A percentile compares a stretch with the other conserved stretches of the same genome.
Evolutionary conservation across 2,797 vertebrate species (phyloP).

Genomic region (Tiaroga cobitis): DNA sequence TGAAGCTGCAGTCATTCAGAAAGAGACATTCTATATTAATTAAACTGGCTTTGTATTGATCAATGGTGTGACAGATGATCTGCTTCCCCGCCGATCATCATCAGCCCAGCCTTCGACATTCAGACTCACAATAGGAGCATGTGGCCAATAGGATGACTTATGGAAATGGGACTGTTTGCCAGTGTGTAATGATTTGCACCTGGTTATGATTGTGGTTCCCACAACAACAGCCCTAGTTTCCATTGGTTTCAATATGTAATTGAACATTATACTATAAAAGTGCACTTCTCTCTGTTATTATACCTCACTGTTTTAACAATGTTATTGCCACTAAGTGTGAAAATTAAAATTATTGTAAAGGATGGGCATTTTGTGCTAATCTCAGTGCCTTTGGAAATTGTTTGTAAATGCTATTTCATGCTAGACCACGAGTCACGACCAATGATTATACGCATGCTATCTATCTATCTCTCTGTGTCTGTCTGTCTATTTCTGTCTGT

Average conservation of each 20-base stretch:
- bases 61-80: neutral
- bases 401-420: too few relatives aligned
- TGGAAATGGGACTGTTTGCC: neutral
- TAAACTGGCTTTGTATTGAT: neutral
- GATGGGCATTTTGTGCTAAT: too few relatives aligned
- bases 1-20: neutral
- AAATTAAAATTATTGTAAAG: neutral
- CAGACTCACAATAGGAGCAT: neutral
- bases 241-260: neutral
- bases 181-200: neutral
- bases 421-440: too few relatives aligned
- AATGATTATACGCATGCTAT: too few relatives aligned
- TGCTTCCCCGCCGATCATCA: neutral
- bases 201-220: neutral
- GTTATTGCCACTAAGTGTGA: neutral
- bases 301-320: neutral
- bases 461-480: neutral
- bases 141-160: neutral
- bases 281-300: neutral
- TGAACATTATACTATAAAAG: neutral
- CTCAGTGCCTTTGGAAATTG: too few relatives aligned
- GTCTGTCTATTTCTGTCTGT: neutral
- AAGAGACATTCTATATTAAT: conserved; percentile 6
- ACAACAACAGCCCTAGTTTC: neutral
- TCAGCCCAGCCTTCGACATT: neutral